Evolutionary conservation across 2,113 vertebrate genomes (phyloP), one percentile per base, ranked within the genome.

Genomic region (Lepus timidus): DNA sequence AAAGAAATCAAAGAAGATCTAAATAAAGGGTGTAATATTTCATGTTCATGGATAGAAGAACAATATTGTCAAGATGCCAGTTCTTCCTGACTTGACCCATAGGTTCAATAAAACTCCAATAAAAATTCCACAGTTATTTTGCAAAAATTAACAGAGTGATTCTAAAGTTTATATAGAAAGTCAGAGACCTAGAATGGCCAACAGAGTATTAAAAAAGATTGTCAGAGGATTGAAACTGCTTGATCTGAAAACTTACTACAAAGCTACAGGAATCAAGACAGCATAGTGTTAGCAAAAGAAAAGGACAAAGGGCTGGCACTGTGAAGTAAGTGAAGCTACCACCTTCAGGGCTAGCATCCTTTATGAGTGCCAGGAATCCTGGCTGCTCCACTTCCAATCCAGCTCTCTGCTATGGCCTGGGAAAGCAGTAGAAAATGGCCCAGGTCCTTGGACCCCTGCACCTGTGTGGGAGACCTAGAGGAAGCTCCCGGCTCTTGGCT

Each of bases 121-220:
- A n/a, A 68, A 78, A 78, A 78, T 75, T 49, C 14, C 23, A 85
- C 58, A 76, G 20, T 85, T 78, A 78, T n/a, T 92, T 62, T 92
- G 49, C 44, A 20, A 27, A 85, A 58, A 67, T 78, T 71, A 44
- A 76, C 9, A 58, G 76, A 58, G 19, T 78, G 61, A 58, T 61
- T 85, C 71, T 78, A 33, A 78, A 55, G 51, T 68, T 76, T 58
- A 85, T 58, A 33, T 36, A 55, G 6, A 85, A 7, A 68, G 1
- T 14, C 20, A 92, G 67, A 92, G 71, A n/a, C 49, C 27, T 36
- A 74, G 44, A 51, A 91, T 10, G 83, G 39, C 16, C 55, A 91
- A 83, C 39, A 83, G 17, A 64, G 36, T 64, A 81, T 44, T 73
- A 29, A 52, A 87, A 7, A 6, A 68, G 62, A 84, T 61, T 11